Base-by-base conservation (phyloP, 2,888 invertebrate genomes). In the Spatulosminthurus flaviceps region DNA sequence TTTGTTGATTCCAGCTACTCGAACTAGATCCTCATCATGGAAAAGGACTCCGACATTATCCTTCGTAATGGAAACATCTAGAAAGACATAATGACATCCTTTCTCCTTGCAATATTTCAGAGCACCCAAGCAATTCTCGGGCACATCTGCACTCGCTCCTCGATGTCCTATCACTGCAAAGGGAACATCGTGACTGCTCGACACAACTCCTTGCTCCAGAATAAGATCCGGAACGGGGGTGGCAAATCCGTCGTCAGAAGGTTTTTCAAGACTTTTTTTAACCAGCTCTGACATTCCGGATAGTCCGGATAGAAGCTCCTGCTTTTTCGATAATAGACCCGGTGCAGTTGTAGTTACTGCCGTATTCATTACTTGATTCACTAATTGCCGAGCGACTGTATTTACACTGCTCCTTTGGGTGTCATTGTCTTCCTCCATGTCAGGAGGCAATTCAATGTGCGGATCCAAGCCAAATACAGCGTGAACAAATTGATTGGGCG, bases 121-220 rank as follows among this genome's bases (percentile, higher is more conserved):
- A 0, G 94, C 94, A 77, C 90, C 90, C 82, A 94, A 86, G 82
- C 92, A 94, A 87, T 94, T 94, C 88, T 94, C 94, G 0, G 94
- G 94, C 5, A 92, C 94, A 88, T 94, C 94, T 66, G 92, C 88
- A 0, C 91, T 92, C 16, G 92, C 93, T 5, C 93, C 94, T 86
- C 94, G 90, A 86, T 94, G 94, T 0, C 93, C 94, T 79, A 93
- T 90, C 60, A 92, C 91, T 86, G 89, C 51, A 5, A 77, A 29
- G 19, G 61, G 29, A 28, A 22, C 64, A 5, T 64, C 64, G n/a
- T 64, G 2, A 2, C 9, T 22, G 24, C 2, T 7, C 1, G 24
- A 24, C 4, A 64, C 24, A 16, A 64, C 1, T 11, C 64, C 64
- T 64, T 64, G 24, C 24, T 64, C 24, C 24, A 64, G 26, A 26